phyloP scores from a whole-genome alignment of 2,888 invertebrate species.

The Sesia bembeciformis region DNA sequence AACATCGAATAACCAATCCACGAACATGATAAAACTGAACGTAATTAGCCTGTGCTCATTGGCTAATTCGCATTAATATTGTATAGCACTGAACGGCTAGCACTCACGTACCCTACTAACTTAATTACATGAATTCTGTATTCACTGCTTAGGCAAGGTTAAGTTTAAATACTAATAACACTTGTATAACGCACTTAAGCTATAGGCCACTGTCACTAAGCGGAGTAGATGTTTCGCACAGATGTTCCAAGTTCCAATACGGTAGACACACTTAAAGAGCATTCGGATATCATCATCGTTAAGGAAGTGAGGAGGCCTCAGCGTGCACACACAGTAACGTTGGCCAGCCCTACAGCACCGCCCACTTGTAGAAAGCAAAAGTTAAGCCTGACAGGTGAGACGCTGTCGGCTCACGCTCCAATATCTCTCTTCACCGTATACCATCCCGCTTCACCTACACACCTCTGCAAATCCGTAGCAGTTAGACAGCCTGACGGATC shows the following conservation, averaged over 20 bases:
- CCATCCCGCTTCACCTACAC: slow-evolving; percentile 7
- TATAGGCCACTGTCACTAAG: slow-evolving; percentile 33
- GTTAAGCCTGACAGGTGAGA: slow-evolving; percentile 79
- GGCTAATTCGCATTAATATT: slow-evolving; percentile 23
- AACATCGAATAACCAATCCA: too few species aligned
- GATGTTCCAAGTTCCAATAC: slow-evolving; percentile 47
- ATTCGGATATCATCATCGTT: neutral
- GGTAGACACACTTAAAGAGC: slow-evolving; percentile 18
- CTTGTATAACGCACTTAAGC: neutral
- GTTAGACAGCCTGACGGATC: slow-evolving; percentile 24
- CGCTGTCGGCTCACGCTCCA: slow-evolving; percentile 33
- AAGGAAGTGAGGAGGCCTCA: slow-evolving; percentile 31
- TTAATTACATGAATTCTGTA: slow-evolving; percentile 3
- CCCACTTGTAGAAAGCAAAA: slow-evolving; percentile 78
- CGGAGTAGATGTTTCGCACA: slow-evolving; percentile 57
- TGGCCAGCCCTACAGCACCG: slow-evolving; percentile 77
- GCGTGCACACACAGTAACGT: slow-evolving; percentile 76
- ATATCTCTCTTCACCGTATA: slow-evolving; percentile 7
- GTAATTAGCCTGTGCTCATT: slow-evolving; percentile 14
- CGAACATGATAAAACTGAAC: neutral
- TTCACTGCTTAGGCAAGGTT: neutral
- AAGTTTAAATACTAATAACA: neutral
- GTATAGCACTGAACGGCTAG: neutral
- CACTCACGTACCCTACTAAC: slow-evolving; percentile 10
- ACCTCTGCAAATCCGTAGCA: slow-evolving; percentile 20